These are phyloP conservation scores for Alcis repandata DNA, from an alignment of 2,888 invertebrate species.

Conservation along the genomic window DNA sequence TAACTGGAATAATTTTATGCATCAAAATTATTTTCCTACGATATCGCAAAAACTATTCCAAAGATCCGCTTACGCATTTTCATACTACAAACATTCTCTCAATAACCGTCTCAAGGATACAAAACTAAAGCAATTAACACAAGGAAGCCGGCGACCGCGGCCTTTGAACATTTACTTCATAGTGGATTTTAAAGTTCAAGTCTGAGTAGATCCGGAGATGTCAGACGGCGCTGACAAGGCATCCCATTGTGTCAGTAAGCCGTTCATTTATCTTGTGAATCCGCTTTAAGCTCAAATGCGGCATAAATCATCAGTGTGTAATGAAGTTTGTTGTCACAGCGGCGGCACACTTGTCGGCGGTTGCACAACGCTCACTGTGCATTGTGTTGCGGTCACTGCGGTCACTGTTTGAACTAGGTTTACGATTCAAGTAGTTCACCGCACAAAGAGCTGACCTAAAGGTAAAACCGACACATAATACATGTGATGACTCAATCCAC, in stretches of 20 bases:
- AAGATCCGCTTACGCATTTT: constrained; percentile 6
- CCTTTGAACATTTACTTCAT: constrained; percentile 22
- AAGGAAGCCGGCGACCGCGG: constrained; percentile 21
- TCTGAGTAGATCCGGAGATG: constrained; percentile 36
- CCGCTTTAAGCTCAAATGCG: constrained; percentile 47
- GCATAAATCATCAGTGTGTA: constrained; percentile 50
- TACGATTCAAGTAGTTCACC: constrained; percentile 18
- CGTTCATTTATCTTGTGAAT: constrained; percentile 59
- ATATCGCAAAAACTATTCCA: background rate
- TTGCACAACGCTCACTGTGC: constrained; percentile 54
- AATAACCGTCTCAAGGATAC: constrained; percentile 32
- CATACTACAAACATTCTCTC: constrained; percentile 20
- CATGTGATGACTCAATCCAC: constrained; percentile 6
- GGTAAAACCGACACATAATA: constrained; percentile 9
- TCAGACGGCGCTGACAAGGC: constrained; percentile 12
- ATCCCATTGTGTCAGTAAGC: constrained; percentile 24
- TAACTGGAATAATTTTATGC: background rate
- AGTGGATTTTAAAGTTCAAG: constrained; percentile 35
- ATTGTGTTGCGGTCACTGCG: constrained; percentile 51
- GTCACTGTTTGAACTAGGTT: constrained; percentile 33
- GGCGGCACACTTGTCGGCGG: constrained; percentile 51
- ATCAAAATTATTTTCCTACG: constrained; percentile 1
- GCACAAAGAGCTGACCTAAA: background rate
- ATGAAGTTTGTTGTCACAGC: constrained; percentile 57
- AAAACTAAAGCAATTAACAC: constrained; percentile 28